These are phyloP conservation scores for Dynastes tityus DNA, from an alignment of 2,888 invertebrate genomes.

Conservation along the genomic window DNA sequence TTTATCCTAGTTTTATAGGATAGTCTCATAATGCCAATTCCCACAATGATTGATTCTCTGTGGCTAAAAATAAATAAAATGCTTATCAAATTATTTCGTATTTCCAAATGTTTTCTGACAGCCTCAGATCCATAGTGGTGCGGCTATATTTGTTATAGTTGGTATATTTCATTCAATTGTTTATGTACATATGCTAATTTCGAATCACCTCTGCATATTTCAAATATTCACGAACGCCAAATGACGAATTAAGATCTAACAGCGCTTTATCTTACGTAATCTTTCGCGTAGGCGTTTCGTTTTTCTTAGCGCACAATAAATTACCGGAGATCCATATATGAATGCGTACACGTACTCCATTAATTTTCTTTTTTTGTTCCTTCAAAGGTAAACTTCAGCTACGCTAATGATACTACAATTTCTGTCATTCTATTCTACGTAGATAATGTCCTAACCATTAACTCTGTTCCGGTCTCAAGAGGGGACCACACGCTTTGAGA, in stretches of 20 bases:
- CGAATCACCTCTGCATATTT: conserved; percentile 37
- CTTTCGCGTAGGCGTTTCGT: conserved; percentile 12
- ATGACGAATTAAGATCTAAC: not conserved
- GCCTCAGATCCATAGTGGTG: too few species aligned
- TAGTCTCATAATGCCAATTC: too few species aligned
- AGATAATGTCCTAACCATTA: conserved; percentile 15
- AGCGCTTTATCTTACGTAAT: conserved; percentile 26
- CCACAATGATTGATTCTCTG: too few species aligned
- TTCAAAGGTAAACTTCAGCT: conserved; percentile 23
- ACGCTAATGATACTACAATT: not conserved
- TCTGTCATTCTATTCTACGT: not conserved
- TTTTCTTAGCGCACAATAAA: conserved; percentile 11
- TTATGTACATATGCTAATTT: conserved; percentile 33
- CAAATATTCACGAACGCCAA: conserved; percentile 5
- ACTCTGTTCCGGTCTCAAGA: not conserved
- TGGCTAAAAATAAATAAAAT: too few species aligned
- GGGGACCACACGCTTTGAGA: not conserved
- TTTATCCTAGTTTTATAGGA: too few species aligned
- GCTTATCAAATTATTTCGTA: too few species aligned
- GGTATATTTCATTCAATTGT: not conserved
- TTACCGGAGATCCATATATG: conserved; percentile 31
- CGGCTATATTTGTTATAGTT: not conserved
- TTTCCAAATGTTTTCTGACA: too few species aligned
- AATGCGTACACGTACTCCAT: conserved; percentile 15
- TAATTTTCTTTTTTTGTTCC: conserved; percentile 19